Percentiles rank a stretch among this genome's conserved stretches.
phyloP scores from a whole-genome alignment of 2,888 invertebrate species.

The Agrilus biguttatus region DNA sequence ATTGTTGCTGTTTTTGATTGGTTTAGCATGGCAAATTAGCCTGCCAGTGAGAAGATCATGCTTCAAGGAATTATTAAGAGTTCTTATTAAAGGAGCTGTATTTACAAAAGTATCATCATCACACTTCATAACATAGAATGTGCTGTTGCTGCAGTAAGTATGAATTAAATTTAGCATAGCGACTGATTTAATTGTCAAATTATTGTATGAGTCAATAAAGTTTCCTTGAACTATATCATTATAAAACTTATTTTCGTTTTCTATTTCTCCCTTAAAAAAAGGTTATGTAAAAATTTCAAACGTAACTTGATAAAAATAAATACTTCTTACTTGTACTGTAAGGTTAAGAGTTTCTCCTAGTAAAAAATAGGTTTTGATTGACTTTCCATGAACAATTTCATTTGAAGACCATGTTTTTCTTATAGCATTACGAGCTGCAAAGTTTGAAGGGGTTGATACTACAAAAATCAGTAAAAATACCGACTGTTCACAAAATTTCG shows the following conservation, averaged over 20 bases:
- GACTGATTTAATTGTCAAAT: conserved; percentile 72
- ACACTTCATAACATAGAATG: conserved; percentile 59
- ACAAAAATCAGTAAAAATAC: conserved; percentile 58
- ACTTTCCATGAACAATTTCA: conserved; percentile 22
- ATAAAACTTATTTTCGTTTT: conserved; percentile 49
- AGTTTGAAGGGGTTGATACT: conserved; percentile 57
- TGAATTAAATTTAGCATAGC: conserved; percentile 74
- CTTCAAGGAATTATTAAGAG: conserved; percentile 16
- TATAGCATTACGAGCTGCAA: conserved; percentile 49
- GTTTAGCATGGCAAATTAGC: conserved; percentile 64
- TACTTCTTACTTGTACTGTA: conserved; percentile 32
- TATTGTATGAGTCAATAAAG: conserved; percentile 74
- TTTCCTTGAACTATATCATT: conserved; percentile 72
- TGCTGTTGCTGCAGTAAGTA: conserved; percentile 42
- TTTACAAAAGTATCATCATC: conserved; percentile 82
- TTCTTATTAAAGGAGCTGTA: conserved; percentile 45
- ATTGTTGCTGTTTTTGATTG: conserved; percentile 54
- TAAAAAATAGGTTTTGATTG: conserved; percentile 37
- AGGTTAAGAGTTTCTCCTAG: conserved; percentile 45
- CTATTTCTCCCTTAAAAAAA: conserved; percentile 39
- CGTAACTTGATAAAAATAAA: too few relatives aligned
- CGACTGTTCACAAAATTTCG: conserved; percentile 35
- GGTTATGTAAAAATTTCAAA: too few relatives aligned
- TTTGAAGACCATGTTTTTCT: conserved; percentile 54
- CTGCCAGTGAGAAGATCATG: conserved; percentile 52